Percentiles rank a stretch among this genome's conserved stretches.
phyloP scores from a whole-genome alignment of 2,113 vertebrate genomes.

The Sturnira hondurensis region DNA sequence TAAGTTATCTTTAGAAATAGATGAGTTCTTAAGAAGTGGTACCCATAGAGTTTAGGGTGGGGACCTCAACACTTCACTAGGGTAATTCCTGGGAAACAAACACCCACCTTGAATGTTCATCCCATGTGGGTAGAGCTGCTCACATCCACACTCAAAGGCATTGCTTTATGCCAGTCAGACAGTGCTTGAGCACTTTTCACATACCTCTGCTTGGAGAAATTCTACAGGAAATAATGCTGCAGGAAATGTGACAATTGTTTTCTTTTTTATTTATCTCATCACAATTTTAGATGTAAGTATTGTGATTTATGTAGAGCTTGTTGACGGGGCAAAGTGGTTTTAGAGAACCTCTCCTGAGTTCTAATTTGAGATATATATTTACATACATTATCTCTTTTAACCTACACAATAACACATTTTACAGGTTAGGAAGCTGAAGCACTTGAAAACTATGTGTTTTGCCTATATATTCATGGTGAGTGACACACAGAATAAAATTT shows the following conservation, averaged over 20 bases:
- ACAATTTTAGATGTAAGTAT: neutral
- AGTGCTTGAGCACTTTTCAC: neutral
- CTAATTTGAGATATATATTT: neutral
- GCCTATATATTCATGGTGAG: neutral
- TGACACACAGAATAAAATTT: neutral
- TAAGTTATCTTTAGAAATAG: neutral
- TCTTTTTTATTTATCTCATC: neutral
- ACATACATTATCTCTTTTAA: neutral
- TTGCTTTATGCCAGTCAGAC: neutral
- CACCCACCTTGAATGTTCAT: fast-evolving
- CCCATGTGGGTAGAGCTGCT: neutral
- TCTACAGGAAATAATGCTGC: neutral
- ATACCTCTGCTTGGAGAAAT: neutral
- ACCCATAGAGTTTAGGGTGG: neutral
- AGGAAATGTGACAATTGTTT: neutral
- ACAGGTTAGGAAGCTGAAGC: neutral
- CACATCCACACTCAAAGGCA: neutral
- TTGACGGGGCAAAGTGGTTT: neutral
- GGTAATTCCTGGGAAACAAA: neutral
- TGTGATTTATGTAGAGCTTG: neutral
- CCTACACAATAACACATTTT: neutral
- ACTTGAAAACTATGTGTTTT: neutral
- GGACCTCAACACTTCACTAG: neutral
- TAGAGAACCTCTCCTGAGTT: neutral
- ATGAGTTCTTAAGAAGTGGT: neutral